Conservation (phyloP, 2,113 vertebrate species). For the Apaloderma vittatum region DNA sequence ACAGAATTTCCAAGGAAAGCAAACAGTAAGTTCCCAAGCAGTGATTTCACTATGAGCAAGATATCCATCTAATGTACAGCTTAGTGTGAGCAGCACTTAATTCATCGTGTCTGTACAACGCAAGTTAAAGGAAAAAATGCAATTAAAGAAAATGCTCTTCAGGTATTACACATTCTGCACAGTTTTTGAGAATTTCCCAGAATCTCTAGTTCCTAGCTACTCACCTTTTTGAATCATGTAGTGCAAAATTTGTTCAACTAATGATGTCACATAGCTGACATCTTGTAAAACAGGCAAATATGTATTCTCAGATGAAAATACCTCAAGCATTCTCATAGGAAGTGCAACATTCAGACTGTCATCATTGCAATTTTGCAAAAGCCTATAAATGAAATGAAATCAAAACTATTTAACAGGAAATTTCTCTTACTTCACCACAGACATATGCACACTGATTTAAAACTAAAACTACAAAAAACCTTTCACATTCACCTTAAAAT, state of each 20-base stretch:
- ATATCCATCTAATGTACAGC: neutral
- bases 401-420: neutral
- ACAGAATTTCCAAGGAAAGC: neutral
- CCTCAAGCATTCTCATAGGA: conserved; percentile 97
- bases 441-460: neutral
- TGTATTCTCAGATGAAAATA: conserved; percentile 92
- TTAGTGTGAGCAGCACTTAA: neutral
- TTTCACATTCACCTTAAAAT: neutral
- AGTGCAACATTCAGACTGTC: conserved; percentile 94
- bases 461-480: neutral
- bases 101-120: accelerated
- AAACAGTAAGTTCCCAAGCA: neutral
- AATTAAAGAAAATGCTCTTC: neutral
- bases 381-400: conserved; percentile 74
- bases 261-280: conserved; percentile 85
- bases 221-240: conserved; percentile 97
- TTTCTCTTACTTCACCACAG: neutral
- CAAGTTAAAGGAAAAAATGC: neutral
- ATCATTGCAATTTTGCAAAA: conserved; percentile 88
- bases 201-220: conserved; percentile 8
- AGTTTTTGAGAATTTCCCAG: neutral
- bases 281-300: conserved; percentile 91
- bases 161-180: neutral
- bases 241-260: conserved; percentile 97
- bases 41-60: neutral